Evolutionary conservation across 2,888 invertebrate genomes (phyloP).

Genomic region (Neoascia interrupta): DNA sequence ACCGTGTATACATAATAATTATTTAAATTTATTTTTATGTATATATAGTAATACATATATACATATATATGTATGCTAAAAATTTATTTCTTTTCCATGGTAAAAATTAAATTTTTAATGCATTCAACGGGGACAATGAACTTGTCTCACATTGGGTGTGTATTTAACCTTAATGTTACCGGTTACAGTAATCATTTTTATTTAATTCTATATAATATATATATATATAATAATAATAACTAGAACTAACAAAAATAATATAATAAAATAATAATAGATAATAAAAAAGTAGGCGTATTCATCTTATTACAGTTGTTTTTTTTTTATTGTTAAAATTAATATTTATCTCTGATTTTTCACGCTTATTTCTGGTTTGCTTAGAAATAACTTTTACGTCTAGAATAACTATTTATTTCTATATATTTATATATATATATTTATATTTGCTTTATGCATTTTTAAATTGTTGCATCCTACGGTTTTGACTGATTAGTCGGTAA

Average conservation of each 20-base stretch:
- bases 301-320: constrained; percentile 45
- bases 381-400: constrained; percentile 68
- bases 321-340: constrained; percentile 52
- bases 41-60: constrained; percentile 41
- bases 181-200: too few species aligned
- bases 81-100: constrained; percentile 20
- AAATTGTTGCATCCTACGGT: constrained; percentile 54
- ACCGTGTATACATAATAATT: constrained; percentile 58
- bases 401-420: too few species aligned
- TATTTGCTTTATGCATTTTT: constrained; percentile 61
- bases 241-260: constrained; percentile 64
- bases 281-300: constrained; percentile 55
- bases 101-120: constrained; percentile 68
- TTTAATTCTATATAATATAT: constrained; percentile 47
- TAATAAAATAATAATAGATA: constrained; percentile 47
- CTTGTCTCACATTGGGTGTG: constrained; percentile 58
- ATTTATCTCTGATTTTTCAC: constrained; percentile 62
- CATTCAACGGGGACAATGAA: constrained; percentile 53
- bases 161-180: constrained; percentile 46
- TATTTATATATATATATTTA: constrained; percentile 75
- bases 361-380: constrained; percentile 62
- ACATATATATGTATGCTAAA: constrained; percentile 48
- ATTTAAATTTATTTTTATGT: constrained; percentile 37
- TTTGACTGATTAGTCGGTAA: constrained; percentile 57
- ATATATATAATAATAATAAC: constrained; percentile 51